Conservation (phyloP, 2,113 vertebrate genomes). For the Irena cyanogastra region DNA sequence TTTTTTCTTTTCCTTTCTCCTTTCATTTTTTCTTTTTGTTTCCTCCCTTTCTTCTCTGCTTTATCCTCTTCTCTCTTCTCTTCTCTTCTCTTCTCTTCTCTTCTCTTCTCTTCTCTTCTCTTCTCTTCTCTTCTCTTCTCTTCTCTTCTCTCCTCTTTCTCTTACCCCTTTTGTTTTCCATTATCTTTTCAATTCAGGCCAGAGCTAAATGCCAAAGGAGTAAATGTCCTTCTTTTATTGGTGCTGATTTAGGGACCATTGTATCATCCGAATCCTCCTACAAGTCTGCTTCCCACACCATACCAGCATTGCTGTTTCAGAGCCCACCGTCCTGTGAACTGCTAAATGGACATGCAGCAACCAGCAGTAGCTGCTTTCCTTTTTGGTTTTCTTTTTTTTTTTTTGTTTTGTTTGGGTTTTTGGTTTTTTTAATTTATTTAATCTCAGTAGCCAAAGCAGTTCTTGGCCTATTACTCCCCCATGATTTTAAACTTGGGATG, state of each 20-base stretch:
- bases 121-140: background rate
- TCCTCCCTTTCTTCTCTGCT: rapidly evolving
- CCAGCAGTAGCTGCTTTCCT: background rate
- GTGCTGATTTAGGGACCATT: background rate
- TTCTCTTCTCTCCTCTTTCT: background rate
- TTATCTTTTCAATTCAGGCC: background rate
- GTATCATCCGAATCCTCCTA: background rate
- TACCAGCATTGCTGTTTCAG: background rate
- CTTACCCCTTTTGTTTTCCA: background rate
- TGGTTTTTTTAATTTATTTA: background rate
- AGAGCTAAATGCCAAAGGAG: background rate
- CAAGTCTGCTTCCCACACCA: constrained; percentile 29
- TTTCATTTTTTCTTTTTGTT: no score
- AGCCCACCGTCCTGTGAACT: background rate
- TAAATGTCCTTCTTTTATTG: background rate
- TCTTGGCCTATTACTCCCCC: background rate
- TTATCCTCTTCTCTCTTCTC: rapidly evolving
- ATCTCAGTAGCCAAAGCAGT: background rate
- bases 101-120: background rate
- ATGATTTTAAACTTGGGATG: background rate
- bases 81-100: no score
- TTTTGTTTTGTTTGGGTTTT: background rate
- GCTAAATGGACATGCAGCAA: background rate
- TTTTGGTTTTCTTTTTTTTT: background rate
- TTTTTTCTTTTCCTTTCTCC: no score